A percentile compares a stretch with the other conserved stretches of the same genome.
Evolutionary conservation across 2,797 vertebrate species (phyloP).

Genomic region (Enteromius radiatus): DNA sequence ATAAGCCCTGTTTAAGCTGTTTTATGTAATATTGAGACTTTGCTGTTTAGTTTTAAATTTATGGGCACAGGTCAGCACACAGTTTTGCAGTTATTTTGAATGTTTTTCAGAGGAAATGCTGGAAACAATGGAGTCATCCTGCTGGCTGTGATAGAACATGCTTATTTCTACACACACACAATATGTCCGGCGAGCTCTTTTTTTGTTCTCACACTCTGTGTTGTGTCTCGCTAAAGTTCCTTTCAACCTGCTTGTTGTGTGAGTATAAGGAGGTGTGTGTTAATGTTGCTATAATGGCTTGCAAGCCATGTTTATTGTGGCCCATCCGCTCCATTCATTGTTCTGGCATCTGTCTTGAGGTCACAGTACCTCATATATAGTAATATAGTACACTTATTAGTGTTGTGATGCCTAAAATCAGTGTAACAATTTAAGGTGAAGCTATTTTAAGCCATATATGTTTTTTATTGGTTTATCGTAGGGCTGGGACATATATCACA

Average conservation of each 20-base stretch:
- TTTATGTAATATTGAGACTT: conserved; percentile 23
- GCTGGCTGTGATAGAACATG: conserved; percentile 27
- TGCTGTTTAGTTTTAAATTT: not conserved
- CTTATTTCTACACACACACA: conserved; percentile 18
- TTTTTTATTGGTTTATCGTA: not conserved
- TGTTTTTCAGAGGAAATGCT: conserved; percentile 41
- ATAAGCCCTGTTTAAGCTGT: conserved; percentile 16
- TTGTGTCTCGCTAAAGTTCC: conserved; percentile 26
- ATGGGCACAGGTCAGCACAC: not conserved
- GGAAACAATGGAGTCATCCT: conserved; percentile 41
- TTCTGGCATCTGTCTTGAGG: conserved; percentile 39
- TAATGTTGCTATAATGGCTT: conserved; percentile 1
- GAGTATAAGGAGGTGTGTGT: not conserved
- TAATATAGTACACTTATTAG: not conserved
- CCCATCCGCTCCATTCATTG: conserved; percentile 46
- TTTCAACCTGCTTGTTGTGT: not conserved
- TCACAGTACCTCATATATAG: no score
- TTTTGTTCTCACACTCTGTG: conserved; percentile 24
- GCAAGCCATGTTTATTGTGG: conserved; percentile 24
- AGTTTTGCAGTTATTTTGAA: not conserved
- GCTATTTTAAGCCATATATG: not conserved
- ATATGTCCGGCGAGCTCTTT: conserved; percentile 4
- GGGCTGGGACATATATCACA: no score
- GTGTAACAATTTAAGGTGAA: not conserved
- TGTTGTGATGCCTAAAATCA: not conserved